A percentile compares a stretch with the other conserved stretches of the same genome.
Conservation (phyloP, 2,888 invertebrate species). For the Busseola fusca region DNA sequence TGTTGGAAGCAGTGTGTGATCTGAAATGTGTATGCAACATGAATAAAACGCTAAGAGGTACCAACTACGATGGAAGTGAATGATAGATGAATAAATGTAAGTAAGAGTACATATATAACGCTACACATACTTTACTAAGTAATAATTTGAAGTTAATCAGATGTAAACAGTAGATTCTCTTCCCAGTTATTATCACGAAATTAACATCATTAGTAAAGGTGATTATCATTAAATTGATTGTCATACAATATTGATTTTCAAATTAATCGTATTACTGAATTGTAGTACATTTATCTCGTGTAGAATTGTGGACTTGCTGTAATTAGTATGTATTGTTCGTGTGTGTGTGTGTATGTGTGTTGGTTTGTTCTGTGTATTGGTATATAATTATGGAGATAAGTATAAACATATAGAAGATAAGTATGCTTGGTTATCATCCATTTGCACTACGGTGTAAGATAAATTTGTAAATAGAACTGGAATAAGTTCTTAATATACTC, state of each 20-base stretch:
- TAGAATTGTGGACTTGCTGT: constrained; percentile 3
- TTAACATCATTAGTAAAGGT: constrained; percentile 45
- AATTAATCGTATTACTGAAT: constrained; percentile 40
- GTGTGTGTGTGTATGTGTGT: background rate
- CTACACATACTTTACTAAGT: too few species aligned
- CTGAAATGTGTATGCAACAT: too few species aligned
- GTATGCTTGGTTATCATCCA: background rate
- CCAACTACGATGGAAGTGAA: too few species aligned
- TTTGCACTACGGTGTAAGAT: background rate
- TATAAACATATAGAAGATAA: background rate
- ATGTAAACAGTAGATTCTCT: constrained; percentile 14
- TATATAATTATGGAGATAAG: background rate
- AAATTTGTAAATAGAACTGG: background rate
- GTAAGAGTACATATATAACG: too few species aligned
- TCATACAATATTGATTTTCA: constrained; percentile 40
- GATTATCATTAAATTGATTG: constrained; percentile 49
- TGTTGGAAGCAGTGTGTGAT: too few species aligned
- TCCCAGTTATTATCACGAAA: constrained; percentile 35
- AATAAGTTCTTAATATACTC: background rate
- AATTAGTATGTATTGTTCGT: background rate
- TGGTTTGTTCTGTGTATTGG: background rate
- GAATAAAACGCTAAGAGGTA: too few species aligned
- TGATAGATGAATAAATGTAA: too few species aligned
- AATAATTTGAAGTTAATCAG: constrained; percentile 8
- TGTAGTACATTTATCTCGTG: constrained; percentile 22